phyloP scores from a whole-genome alignment of 2,113 vertebrate species.

The Pygoscelis antarcticus region DNA sequence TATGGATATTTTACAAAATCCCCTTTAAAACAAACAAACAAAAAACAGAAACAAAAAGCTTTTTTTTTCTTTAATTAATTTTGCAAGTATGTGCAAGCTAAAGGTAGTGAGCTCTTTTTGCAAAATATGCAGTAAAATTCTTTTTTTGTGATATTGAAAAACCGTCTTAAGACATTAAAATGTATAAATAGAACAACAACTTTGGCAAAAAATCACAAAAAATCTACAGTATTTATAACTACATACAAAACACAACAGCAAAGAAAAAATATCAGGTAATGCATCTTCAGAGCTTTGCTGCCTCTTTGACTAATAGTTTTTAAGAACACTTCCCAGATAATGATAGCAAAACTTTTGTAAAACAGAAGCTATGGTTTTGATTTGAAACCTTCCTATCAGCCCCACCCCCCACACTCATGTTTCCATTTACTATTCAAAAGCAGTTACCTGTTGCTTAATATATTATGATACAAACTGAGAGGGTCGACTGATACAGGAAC shows the following conservation, averaged over 20 bases:
- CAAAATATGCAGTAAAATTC: constrained; percentile 86
- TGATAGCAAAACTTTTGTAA: constrained; percentile 77
- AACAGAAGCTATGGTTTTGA: constrained; percentile 67
- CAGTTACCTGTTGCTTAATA: constrained; percentile 56
- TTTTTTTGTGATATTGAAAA: constrained; percentile 86
- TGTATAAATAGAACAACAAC: constrained; percentile 94
- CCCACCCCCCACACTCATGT: neutral
- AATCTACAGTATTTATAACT: constrained; percentile 89
- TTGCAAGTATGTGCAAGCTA: constrained; percentile 82
- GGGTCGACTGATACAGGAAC: constrained; percentile 20
- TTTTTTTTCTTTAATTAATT: constrained; percentile 78
- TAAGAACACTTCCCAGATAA: constrained; percentile 85
- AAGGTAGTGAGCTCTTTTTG: constrained; percentile 89
- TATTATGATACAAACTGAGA: constrained; percentile 4
- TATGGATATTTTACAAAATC: constrained; percentile 97
- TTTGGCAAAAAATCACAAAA: constrained; percentile 92
- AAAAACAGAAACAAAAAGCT: constrained; percentile 67
- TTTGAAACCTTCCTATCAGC: constrained; percentile 20
- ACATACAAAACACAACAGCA: constrained; percentile 93
- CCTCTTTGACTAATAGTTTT: constrained; percentile 77
- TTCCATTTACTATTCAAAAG: constrained; percentile 51
- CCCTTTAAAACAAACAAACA: constrained; percentile 79
- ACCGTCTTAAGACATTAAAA: constrained; percentile 92
- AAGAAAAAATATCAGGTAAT: constrained; percentile 84
- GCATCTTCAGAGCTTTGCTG: constrained; percentile 80